Conservation (phyloP, 2,797 vertebrate genomes). For the Caiman crocodilus region DNA sequence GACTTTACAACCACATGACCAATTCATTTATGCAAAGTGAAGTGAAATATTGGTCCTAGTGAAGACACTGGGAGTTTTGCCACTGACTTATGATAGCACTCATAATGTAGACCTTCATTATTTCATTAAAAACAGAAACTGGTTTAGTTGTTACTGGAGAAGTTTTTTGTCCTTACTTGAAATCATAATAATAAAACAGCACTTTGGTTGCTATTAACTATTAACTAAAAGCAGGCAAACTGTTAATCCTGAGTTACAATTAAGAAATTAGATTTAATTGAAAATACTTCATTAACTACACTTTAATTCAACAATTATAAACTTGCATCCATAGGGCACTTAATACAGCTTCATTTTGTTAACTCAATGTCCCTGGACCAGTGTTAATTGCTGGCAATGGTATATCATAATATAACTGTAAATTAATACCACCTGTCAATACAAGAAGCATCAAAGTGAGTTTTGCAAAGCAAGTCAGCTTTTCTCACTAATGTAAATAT, state of each 20-base stretch:
- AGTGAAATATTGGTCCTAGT: background rate
- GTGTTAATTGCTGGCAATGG: slow-evolving; percentile 8
- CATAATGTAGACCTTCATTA: background rate
- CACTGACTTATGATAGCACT: background rate
- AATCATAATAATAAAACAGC: background rate
- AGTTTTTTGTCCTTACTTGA: background rate
- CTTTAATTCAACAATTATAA: background rate
- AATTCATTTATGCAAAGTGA: background rate
- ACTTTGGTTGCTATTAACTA: background rate
- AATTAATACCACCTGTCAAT: slow-evolving; percentile 54
- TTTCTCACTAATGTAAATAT: slow-evolving; percentile 17
- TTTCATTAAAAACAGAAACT: background rate
- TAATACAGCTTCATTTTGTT: background rate
- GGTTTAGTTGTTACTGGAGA: background rate
- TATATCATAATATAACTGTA: background rate
- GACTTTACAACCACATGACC: background rate
- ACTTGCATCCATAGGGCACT: background rate
- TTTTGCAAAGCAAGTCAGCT: slow-evolving; percentile 30
- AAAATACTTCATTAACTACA: background rate
- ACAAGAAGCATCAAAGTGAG: background rate
- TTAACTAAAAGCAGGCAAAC: background rate
- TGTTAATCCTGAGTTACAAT: background rate
- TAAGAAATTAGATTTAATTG: slow-evolving; percentile 16
- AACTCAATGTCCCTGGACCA: background rate
- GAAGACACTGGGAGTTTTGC: background rate